phyloP scores from a whole-genome alignment of 2,113 vertebrate species.

The Cinclus mexicanus region DNA sequence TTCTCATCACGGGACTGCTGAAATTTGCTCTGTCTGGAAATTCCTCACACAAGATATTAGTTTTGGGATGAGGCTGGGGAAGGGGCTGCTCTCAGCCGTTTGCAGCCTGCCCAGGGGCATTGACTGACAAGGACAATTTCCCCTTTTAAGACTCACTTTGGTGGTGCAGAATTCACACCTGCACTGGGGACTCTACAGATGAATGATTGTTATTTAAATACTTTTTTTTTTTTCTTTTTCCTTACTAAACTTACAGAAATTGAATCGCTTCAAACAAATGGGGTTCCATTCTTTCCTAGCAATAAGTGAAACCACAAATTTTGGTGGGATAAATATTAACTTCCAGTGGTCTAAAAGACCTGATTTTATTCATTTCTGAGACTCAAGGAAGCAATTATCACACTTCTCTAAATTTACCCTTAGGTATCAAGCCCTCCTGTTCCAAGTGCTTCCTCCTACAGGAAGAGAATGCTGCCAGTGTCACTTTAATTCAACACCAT shows the following conservation, averaged over 20 bases:
- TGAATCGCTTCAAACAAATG: neutral
- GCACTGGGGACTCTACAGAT: neutral
- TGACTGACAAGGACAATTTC: neutral
- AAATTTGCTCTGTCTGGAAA: constrained; percentile 31
- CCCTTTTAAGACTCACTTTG: neutral
- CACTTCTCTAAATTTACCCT: neutral
- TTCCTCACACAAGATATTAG: neutral
- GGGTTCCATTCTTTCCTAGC: neutral
- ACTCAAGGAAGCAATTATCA: neutral
- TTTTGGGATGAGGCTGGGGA: neutral
- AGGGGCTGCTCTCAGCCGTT: neutral
- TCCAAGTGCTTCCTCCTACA: neutral
- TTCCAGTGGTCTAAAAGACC: neutral
- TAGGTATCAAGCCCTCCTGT: neutral
- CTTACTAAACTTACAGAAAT: neutral
- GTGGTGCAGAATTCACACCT: constrained; percentile 15
- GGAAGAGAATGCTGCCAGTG: neutral
- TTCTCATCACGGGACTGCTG: neutral
- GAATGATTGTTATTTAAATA: neutral
- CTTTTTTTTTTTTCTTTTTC: neutral
- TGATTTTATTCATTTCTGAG: neutral
- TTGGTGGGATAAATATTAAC: neutral
- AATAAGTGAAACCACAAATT: neutral
- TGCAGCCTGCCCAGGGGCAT: neutral
- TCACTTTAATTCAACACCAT: neutral